These are phyloP conservation scores for Strongylocentrotus purpuratus DNA, from an alignment of 35 echinoderm and acorn worm species.

Conservation along the genomic window DNA sequence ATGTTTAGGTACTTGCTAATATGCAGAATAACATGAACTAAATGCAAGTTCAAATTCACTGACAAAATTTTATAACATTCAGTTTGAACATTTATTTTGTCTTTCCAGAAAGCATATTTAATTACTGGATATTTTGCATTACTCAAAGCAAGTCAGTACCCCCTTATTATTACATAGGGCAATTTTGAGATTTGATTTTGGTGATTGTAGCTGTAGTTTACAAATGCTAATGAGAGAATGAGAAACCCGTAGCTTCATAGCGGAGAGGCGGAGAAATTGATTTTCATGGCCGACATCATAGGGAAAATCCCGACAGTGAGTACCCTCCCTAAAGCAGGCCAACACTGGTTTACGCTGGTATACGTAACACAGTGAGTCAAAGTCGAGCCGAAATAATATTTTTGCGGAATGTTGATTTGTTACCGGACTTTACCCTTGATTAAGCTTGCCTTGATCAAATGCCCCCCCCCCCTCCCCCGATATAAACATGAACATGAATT, in stretches of 20 bases:
- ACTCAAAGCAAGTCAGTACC: background rate
- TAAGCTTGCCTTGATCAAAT: too few relatives aligned
- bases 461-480: too few relatives aligned
- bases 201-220: conserved; percentile 16
- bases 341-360: too few relatives aligned
- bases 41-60: background rate
- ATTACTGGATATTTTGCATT: background rate
- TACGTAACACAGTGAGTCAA: too few relatives aligned
- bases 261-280: conserved; percentile 65
- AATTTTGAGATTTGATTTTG: conserved; percentile 42
- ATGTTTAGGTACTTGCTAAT: background rate
- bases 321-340: background rate
- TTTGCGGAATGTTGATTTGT: too few relatives aligned
- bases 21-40: background rate
- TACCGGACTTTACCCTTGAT: too few relatives aligned
- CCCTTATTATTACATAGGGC: background rate
- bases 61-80: background rate
- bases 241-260: conserved; percentile 57
- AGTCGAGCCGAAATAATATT: too few relatives aligned
- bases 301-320: background rate
- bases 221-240: conserved; percentile 28
- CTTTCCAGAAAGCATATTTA: background rate
- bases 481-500: too few relatives aligned
- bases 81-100: background rate
- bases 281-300: conserved; percentile 49